Evolutionary conservation across 2,797 vertebrate species (phyloP).

Genomic region (Coilia nasus): DNA sequence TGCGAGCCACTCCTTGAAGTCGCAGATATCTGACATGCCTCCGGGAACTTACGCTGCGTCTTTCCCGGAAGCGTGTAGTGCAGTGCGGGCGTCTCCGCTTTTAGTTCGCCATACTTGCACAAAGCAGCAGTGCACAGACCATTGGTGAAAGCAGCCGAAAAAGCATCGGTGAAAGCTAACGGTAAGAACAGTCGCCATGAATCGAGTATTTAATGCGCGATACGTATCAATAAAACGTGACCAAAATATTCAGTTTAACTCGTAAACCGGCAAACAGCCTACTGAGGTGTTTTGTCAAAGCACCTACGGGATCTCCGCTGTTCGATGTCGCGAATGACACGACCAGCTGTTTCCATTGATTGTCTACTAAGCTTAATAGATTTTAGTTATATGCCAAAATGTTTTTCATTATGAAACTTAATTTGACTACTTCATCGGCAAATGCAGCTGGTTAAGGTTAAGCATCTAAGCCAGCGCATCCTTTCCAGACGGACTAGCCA

Average conservation of each 20-base stretch:
- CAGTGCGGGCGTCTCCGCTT: slow-evolving; percentile 25
- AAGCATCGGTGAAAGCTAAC: slow-evolving; percentile 1
- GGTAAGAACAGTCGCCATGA: background rate
- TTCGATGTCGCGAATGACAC: background rate
- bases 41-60: slow-evolving; percentile 25
- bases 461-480: background rate
- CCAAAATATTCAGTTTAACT: background rate
- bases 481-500: background rate
- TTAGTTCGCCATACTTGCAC: slow-evolving; percentile 26
- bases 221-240: background rate
- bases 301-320: background rate
- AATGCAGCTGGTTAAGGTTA: background rate
- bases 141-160: slow-evolving; percentile 17
- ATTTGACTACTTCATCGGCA: background rate
- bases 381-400: background rate
- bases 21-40: slow-evolving; percentile 17
- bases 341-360: background rate
- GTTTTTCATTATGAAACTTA: background rate
- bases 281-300: slow-evolving; percentile 14
- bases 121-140: slow-evolving; percentile 7
- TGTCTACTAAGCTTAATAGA: background rate
- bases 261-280: background rate
- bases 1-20: slow-evolving; percentile 15
- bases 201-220: background rate
- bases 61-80: slow-evolving; percentile 24